Conservation (phyloP, 2,797 vertebrate species). For the Chromobotia macracanthus region DNA sequence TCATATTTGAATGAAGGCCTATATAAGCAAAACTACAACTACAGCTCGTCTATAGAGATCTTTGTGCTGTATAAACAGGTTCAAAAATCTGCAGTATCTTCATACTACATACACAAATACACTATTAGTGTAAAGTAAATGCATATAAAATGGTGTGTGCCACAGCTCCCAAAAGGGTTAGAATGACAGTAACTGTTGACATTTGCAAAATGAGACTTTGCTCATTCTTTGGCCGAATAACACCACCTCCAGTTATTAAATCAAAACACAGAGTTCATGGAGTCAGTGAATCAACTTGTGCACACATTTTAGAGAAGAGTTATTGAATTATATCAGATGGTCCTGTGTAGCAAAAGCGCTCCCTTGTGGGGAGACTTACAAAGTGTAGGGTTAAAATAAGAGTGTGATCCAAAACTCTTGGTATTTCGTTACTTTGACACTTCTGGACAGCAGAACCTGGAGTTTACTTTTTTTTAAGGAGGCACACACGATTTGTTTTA, state of each 20-base stretch:
- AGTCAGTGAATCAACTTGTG: neutral
- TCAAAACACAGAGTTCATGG: neutral
- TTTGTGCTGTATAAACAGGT: slow-evolving; percentile 6
- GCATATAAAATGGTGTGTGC: neutral
- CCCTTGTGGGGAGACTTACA: slow-evolving; percentile 51
- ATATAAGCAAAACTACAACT: slow-evolving; percentile 10
- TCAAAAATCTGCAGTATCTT: slow-evolving; percentile 13
- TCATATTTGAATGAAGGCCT: neutral
- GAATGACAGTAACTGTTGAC: neutral
- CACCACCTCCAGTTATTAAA: slow-evolving; percentile 1
- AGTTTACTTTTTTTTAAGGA: neutral
- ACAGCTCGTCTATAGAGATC: neutral
- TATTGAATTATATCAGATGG: slow-evolving; percentile 2
- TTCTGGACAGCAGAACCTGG: neutral
- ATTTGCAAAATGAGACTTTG: neutral
- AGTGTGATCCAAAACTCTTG: neutral
- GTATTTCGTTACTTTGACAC: neutral
- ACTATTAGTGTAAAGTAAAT: neutral
- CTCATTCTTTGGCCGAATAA: slow-evolving; percentile 12
- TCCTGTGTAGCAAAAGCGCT: slow-evolving; percentile 52
- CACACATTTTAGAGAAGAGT: neutral
- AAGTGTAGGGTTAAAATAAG: neutral
- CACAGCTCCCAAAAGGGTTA: neutral
- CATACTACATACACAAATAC: neutral
- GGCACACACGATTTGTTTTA: slow-evolving; percentile 6